Conservation (phyloP, 2,888 invertebrate genomes). For the Spilosoma lubricipeda region DNA sequence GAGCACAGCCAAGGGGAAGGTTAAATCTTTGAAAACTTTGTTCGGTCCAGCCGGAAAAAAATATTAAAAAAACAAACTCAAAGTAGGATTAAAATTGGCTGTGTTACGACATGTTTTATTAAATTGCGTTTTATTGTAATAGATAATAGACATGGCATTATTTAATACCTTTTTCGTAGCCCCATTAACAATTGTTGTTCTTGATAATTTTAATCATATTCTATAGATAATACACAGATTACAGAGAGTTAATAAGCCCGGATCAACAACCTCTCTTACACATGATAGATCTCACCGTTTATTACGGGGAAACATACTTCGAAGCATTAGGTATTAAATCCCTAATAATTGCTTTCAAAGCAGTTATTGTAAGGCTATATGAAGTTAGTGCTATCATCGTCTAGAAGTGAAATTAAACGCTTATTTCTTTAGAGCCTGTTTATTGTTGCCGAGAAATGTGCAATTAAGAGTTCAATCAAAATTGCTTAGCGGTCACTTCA, state of each 20-base stretch:
- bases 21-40: no score
- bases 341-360: background rate
- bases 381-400: background rate
- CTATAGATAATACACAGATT: background rate
- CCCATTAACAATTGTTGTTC: background rate
- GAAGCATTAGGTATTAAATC: background rate
- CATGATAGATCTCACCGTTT: background rate
- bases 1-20: no score
- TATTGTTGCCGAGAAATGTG: background rate
- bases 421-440: background rate
- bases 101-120: no score
- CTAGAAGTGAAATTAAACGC: background rate
- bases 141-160: background rate
- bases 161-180: background rate
- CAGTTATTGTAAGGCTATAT: background rate
- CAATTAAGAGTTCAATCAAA: constrained; percentile 8
- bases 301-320: background rate
- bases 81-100: no score
- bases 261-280: constrained; percentile 6
- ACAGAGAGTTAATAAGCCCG: background rate
- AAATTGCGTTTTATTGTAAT: no score
- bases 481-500: background rate
- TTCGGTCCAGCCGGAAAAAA: background rate
- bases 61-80: no score
- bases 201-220: background rate